These are phyloP conservation scores for Tiliqua scincoides DNA, from an alignment of 2,113 vertebrate species.

Conservation along the genomic window DNA sequence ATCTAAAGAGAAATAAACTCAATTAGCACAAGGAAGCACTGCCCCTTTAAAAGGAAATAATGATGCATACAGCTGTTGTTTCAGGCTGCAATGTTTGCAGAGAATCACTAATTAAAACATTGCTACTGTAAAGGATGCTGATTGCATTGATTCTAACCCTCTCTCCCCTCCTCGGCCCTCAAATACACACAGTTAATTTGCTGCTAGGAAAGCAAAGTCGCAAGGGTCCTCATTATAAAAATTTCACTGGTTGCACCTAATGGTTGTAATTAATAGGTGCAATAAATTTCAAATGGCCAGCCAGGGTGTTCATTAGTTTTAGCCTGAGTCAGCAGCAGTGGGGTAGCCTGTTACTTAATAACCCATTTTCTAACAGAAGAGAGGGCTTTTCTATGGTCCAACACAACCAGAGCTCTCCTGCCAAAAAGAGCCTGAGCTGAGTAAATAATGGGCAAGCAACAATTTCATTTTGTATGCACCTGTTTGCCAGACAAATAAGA, in stretches of 20 bases:
- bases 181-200: constrained; percentile 64
- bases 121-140: constrained; percentile 69
- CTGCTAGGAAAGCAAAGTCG: constrained; percentile 63
- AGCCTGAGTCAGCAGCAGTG: constrained; percentile 77
- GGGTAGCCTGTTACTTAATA: constrained; percentile 76
- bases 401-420: not conserved
- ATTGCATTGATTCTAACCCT: constrained; percentile 56
- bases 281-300: constrained; percentile 73
- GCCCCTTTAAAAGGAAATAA: constrained; percentile 70
- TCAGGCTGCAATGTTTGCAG: constrained; percentile 64
- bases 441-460: constrained; percentile 23
- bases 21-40: constrained; percentile 48
- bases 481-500: fast-evolving
- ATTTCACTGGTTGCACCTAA: constrained; percentile 71
- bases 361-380: constrained; percentile 63
- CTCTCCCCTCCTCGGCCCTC: constrained; percentile 4
- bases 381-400: constrained; percentile 31
- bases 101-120: constrained; percentile 73
- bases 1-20: constrained; percentile 27
- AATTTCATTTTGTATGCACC: constrained; percentile 15
- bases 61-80: constrained; percentile 63
- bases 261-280: constrained; percentile 78
- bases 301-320: constrained; percentile 75
- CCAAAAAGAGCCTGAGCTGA: not conserved
- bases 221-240: constrained; percentile 72